phyloP scores from a whole-genome alignment of 2,888 invertebrate genomes.

The Amiota mariae region DNA sequence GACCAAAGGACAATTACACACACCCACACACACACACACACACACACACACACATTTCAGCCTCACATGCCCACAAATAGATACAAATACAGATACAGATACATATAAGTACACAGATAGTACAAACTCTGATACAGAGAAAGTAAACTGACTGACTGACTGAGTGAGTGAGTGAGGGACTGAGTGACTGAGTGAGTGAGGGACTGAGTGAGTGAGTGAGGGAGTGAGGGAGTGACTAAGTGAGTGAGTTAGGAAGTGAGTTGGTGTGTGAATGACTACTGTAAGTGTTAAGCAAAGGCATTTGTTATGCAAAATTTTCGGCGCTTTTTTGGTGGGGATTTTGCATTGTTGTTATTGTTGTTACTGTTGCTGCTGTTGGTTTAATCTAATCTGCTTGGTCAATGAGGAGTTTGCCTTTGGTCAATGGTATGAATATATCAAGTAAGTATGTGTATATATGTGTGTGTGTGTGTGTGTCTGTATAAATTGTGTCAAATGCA shows the following conservation, averaged over 20 bases:
- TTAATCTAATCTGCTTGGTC: not conserved
- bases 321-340: conserved; percentile 2
- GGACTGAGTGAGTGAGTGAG: not conserved
- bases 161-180: not conserved
- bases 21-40: too few species aligned
- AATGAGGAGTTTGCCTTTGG: not conserved
- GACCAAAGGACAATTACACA: not conserved
- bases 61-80: not conserved
- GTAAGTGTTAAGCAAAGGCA: too few species aligned
- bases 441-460: conserved; percentile 1
- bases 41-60: too few species aligned
- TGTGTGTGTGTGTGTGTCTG: conserved; percentile 3
- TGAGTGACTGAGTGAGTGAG: not conserved
- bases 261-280: not conserved
- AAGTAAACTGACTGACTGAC: not conserved
- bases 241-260: not conserved
- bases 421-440: not conserved
- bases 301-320: conserved; percentile 1
- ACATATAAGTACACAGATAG: too few species aligned
- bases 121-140: not conserved
- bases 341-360: conserved; percentile 57
- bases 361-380: not conserved
- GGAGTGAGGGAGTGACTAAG: not conserved
- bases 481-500: conserved; percentile 42
- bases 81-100: not conserved